These are phyloP conservation scores for Brachyptera risi DNA, from an alignment of 2,888 invertebrate species.

Conservation along the genomic window DNA sequence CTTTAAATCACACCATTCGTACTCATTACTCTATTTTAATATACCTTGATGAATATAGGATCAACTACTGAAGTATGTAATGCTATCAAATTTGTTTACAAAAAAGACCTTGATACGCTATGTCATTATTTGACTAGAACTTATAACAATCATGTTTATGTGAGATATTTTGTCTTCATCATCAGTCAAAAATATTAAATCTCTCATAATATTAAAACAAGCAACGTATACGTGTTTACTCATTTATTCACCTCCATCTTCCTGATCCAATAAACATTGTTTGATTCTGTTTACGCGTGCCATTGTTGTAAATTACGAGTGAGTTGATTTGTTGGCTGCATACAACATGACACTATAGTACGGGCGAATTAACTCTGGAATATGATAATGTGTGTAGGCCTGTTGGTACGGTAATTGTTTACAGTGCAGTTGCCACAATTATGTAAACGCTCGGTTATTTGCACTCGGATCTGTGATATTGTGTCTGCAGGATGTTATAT, in stretches of 20 bases:
- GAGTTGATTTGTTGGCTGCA: slow-evolving; percentile 7
- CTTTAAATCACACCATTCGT: too few species aligned
- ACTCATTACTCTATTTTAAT: too few species aligned
- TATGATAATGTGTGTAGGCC: slow-evolving; percentile 15
- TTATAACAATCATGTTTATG: background rate
- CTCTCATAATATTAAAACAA: slow-evolving; percentile 18
- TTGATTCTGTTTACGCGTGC: slow-evolving; percentile 8
- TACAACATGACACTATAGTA: background rate
- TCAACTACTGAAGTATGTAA: too few species aligned
- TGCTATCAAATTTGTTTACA: background rate
- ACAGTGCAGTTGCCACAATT: slow-evolving; percentile 12
- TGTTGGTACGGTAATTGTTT: slow-evolving; percentile 6
- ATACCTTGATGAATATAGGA: too few species aligned
- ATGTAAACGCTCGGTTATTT: slow-evolving; percentile 1
- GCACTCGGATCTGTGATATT: background rate
- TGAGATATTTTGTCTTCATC: background rate
- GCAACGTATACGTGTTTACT: slow-evolving; percentile 14
- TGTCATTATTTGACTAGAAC: slow-evolving; percentile 12
- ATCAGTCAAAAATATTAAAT: slow-evolving; percentile 10
- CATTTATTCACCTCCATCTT: slow-evolving; percentile 1
- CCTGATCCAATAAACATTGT: background rate
- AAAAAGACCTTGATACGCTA: background rate
- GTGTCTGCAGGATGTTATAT: background rate
- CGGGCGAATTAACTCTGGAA: slow-evolving; percentile 4
- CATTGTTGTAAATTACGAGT: slow-evolving; percentile 1